Base-by-base conservation (phyloP, 2,888 invertebrate genomes). In the Minunthozetes semirufus region DNA sequence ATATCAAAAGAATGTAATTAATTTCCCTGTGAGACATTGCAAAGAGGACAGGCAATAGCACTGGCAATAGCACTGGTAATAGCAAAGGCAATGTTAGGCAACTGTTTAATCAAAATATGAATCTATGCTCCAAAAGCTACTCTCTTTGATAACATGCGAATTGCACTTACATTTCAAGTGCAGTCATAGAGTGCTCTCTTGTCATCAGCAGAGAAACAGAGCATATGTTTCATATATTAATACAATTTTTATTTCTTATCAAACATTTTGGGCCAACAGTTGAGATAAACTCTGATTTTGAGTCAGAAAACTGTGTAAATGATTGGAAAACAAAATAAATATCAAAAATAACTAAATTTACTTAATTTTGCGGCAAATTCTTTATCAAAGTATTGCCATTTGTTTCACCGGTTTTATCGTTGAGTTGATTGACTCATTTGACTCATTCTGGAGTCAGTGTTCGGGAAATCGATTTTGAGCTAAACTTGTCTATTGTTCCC, bases 111-210 rank as follows among this genome's bases (percentile, higher is more conserved):
- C n/a, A n/a, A 50, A 50, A 5, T 59, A 5, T 2, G 5, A 59
- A 59, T 59, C 59, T 59, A 59, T 59, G 59, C 22, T 59, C 59
- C 59, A 59, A 59, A 27, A 22, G 59, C 53, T 53, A 19, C n/a
- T n/a, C 19, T n/a, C 53, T 53, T 53, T 53, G 17, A 53, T 53
- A 6, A 42, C 42, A 17, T n/a, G 17, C 19, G 8, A n/a, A 53
- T 6, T 27, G 25, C 15, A 59, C 59, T 59, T 59, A 25, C 19
- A 59, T 22, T 25, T 22, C 5, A 17, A 53, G 53, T 53, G 17
- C 19, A 11, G 5, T 42, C 6, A 9, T 9, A 42, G 42, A 42
- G 42, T 42, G 13, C 15, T 13, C 15, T 13, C 48, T 11, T 50
- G 48, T 59, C 27, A 27, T 59, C 59, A 25, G 8, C 4, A 8